Conservation (phyloP, 2,113 vertebrate genomes). For the Macroglossus sobrinus region DNA sequence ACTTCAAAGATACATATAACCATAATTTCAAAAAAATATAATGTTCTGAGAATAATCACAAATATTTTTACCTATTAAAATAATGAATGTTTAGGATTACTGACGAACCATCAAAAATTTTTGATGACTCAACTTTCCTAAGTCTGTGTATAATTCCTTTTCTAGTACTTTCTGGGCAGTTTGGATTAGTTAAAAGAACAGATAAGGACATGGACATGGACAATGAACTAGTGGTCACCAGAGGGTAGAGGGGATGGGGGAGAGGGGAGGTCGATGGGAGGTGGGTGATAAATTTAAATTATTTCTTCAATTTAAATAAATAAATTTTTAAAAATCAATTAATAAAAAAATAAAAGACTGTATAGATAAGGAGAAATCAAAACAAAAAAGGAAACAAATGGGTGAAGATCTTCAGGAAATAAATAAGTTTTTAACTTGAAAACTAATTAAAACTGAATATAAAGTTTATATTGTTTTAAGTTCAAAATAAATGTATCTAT, state of each 20-base stretch:
- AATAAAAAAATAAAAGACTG: constrained; percentile 27
- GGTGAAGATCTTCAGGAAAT: neutral
- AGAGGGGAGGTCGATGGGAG: no score
- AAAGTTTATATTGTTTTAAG: neutral
- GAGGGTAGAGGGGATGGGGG: no score
- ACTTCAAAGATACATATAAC: constrained; percentile 15
- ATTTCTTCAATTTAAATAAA: no score
- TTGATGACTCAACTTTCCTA: neutral
- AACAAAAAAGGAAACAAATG: neutral
- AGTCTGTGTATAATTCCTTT: neutral
- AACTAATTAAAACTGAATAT: constrained; percentile 9
- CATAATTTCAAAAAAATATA: neutral
- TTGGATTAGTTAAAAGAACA: neutral
- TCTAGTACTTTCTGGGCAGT: constrained; percentile 1
- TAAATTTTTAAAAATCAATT: neutral
- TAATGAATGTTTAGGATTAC: neutral
- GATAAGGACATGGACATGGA: no score
- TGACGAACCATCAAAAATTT: neutral
- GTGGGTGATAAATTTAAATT: no score
- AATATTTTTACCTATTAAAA: constrained; percentile 15
- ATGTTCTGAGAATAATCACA: neutral
- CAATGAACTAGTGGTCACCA: no score
- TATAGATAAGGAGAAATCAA: neutral
- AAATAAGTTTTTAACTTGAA: constrained; percentile 9
- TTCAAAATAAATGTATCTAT: neutral